These are phyloP conservation scores for Acridotheres tristis DNA, from an alignment of 2,797 vertebrate genomes.

Conservation along the genomic window DNA sequence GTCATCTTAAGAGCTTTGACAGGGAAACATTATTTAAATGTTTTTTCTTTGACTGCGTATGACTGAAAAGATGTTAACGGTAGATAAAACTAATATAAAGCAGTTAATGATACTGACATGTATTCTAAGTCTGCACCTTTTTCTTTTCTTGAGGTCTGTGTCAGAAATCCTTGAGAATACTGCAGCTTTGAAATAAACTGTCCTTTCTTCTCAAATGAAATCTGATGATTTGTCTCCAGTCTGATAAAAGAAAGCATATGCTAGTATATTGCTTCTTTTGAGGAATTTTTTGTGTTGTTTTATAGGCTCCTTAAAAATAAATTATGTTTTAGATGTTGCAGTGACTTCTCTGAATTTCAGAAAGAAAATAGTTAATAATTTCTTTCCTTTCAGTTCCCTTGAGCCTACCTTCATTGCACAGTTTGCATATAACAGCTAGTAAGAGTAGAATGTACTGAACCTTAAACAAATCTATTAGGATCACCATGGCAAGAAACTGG, in stretches of 20 bases:
- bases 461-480: conserved; percentile 69
- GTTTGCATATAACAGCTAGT: conserved; percentile 26
- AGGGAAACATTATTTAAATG: conserved; percentile 34
- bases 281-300: conserved; percentile 33
- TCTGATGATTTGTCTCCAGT: conserved; percentile 35
- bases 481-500: conserved; percentile 56
- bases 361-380: conserved; percentile 61
- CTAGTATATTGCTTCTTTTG: conserved; percentile 36
- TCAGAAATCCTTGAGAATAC: conserved; percentile 22
- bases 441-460: conserved; percentile 45
- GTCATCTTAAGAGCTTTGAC: conserved; percentile 55
- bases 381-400: conserved; percentile 27
- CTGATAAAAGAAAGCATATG: conserved; percentile 33
- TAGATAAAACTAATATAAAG: conserved; percentile 30
- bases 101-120: conserved; percentile 20
- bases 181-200: background rate
- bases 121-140: background rate
- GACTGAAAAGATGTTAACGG: conserved; percentile 35
- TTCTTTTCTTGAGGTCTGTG: background rate
- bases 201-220: conserved; percentile 16
- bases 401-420: conserved; percentile 46
- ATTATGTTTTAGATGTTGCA: conserved; percentile 47
- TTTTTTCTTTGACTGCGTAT: background rate
- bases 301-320: conserved; percentile 35
- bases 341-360: conserved; percentile 23